These are phyloP conservation scores for Rousettus madagascariensis DNA, from an alignment of 2,797 vertebrate species.

Conservation along the genomic window DNA sequence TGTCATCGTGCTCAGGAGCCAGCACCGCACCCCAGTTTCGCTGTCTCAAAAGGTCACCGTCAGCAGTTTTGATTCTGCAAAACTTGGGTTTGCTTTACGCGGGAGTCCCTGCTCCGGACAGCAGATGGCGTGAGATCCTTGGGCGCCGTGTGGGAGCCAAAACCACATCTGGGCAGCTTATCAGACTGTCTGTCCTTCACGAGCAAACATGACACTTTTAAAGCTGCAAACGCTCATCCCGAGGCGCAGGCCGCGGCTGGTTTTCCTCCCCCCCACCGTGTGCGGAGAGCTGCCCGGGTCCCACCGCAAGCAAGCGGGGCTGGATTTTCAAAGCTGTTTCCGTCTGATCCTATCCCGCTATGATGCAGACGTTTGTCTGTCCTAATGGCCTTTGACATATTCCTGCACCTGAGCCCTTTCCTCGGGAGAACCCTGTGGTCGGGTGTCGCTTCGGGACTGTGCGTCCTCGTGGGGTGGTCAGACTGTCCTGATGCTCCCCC, in stretches of 20 bases:
- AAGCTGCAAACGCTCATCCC: fast-evolving
- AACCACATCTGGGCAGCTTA: fast-evolving
- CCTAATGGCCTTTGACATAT: fast-evolving
- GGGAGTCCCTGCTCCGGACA: conserved; percentile 6
- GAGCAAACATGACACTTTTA: neutral
- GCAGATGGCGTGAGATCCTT: conserved; percentile 45
- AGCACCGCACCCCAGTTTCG: neutral
- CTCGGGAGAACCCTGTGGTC: neutral
- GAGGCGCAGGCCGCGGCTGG: fast-evolving
- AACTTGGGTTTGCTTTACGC: neutral
- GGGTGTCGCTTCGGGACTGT: neutral
- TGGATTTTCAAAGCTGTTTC: neutral
- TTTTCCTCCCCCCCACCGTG: fast-evolving
- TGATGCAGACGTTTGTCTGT: neutral
- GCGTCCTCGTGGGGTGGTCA: fast-evolving
- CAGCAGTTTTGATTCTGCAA: neutral
- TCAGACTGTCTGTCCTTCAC: neutral
- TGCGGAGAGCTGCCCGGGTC: neutral
- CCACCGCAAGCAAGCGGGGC: neutral
- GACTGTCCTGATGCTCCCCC: fast-evolving
- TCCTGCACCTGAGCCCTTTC: neutral
- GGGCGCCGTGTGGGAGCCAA: neutral
- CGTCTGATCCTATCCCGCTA: neutral
- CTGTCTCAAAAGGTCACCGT: fast-evolving
- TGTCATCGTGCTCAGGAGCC: fast-evolving